Percentiles rank a stretch among this genome's conserved stretches.
Conservation (phyloP, 2,888 invertebrate genomes). For the Eilema caniola region DNA sequence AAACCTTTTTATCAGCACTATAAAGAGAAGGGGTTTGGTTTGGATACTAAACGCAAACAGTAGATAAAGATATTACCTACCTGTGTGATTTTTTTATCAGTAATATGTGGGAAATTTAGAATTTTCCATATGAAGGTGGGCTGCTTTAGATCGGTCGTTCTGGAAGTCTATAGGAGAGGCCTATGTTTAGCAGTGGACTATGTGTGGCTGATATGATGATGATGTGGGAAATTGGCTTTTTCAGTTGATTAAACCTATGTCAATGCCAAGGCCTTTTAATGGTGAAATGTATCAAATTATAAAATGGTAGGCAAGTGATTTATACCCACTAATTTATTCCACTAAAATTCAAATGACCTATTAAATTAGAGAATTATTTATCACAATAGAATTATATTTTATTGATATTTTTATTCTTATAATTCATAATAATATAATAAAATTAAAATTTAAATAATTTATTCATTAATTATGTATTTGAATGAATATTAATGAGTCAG, state of each 20-base stretch:
- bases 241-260: too few species aligned
- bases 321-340: not conserved
- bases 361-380: not conserved
- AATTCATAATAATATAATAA: not conserved
- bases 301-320: too few species aligned
- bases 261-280: too few species aligned
- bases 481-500: not conserved
- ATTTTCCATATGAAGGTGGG: too few species aligned
- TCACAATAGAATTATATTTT: not conserved
- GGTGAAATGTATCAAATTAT: not conserved
- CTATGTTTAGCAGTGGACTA: too few species aligned
- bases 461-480: not conserved
- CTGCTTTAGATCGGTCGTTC: too few species aligned
- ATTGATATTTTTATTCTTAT: not conserved
- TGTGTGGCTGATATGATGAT: too few species aligned
- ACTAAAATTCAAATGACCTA: not conserved
- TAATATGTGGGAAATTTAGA: not conserved
- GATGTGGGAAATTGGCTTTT: too few species aligned
- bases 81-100: slow-evolving; percentile 3
- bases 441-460: not conserved
- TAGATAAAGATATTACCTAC: slow-evolving; percentile 18
- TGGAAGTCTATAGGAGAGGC: too few species aligned
- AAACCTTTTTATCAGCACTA: not conserved
- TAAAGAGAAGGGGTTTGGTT: slow-evolving; percentile 10
- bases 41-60: slow-evolving; percentile 32